Conservation (phyloP, 2,113 vertebrate genomes). For the Vanacampus margaritifer region DNA sequence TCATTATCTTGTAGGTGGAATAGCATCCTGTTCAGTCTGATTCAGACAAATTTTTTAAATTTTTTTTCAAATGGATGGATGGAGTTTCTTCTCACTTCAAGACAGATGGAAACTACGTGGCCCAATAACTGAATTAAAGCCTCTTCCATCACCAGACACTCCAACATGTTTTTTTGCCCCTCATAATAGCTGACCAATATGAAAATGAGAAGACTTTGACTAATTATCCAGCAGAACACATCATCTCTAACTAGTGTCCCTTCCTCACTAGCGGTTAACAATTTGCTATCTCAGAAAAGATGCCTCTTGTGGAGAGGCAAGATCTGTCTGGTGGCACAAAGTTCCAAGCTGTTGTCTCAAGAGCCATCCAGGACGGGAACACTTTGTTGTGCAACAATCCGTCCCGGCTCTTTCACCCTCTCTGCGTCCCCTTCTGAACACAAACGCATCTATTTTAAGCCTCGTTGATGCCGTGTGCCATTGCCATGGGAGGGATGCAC, state of each 20-base stretch:
- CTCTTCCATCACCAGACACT: no score
- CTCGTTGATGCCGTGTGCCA: conserved; percentile 39
- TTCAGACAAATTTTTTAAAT: no score
- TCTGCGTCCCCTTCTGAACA: conserved; percentile 48
- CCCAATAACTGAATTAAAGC: no score
- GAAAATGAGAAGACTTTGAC: no score
- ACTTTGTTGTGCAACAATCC: conserved; percentile 60
- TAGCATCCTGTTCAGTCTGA: no score
- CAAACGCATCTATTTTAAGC: conserved; percentile 67
- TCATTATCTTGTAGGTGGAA: no score
- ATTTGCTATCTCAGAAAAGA: not conserved
- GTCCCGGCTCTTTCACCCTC: conserved; percentile 47
- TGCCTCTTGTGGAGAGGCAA: not conserved
- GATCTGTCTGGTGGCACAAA: conserved; percentile 13
- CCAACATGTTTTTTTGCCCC: no score
- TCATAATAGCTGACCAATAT: no score
- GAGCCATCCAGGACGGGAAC: conserved; percentile 39
- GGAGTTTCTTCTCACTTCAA: no score
- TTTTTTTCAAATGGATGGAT: no score
- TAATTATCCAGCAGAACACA: not conserved
- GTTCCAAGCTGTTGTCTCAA: conserved; percentile 42
- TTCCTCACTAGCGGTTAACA: not conserved
- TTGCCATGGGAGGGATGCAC: conserved; percentile 49
- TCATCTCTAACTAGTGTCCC: no score
- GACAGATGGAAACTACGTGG: no score